Base-by-base conservation (phyloP, 2,797 vertebrate genomes). In the Nyctibius grandis region DNA sequence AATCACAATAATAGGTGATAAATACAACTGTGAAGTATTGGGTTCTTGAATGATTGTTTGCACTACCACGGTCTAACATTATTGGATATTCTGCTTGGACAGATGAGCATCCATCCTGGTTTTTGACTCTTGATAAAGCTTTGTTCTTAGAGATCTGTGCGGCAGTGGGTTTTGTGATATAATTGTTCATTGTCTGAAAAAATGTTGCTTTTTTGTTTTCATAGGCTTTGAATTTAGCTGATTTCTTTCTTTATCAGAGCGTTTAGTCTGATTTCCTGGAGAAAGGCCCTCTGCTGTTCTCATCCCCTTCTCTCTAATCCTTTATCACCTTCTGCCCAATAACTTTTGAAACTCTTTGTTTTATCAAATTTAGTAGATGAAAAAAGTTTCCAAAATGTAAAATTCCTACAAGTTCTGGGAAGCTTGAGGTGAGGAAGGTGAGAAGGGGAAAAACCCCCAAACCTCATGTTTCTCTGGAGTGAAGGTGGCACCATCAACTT, bases 361-460 rank as follows among this genome's bases (percentile, higher is more conserved):
- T 61, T 61, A n/a, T 42, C 33, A 63, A 10, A 68, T 51, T 53
- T 60, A 56, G 10, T 34, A 75, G 40, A 19, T 33, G 60, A 44
- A 57, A 57, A 87, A 69, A 34, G 31, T 45, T 34, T 87, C 25
- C 6, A 42, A 73, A 83, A 26, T 3, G 0, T 45, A 34, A 40
- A 63, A 82, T 56, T 77, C 25, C 15, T 56, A 36, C 5, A 54
- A 33, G 36, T 82, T 82, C 18, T 54, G 47, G 29, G n/a, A 67
- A 77, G 31, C 26, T n/a, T 47, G 26, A 80, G 11, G 22, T 63
- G 10, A 81, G 26, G 29, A 68, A 16, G 18, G 5, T 14, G 42
- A 8, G 8, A 16, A 4, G 3, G 1, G 11, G 4, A 8, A 9
- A 40, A 15, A 22, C 3, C 13, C 21, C 15, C 48, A 47, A 33